phyloP scores from a whole-genome alignment of 1,140 invertebrate genomes.

The Geopemphigus sp. region DNA sequence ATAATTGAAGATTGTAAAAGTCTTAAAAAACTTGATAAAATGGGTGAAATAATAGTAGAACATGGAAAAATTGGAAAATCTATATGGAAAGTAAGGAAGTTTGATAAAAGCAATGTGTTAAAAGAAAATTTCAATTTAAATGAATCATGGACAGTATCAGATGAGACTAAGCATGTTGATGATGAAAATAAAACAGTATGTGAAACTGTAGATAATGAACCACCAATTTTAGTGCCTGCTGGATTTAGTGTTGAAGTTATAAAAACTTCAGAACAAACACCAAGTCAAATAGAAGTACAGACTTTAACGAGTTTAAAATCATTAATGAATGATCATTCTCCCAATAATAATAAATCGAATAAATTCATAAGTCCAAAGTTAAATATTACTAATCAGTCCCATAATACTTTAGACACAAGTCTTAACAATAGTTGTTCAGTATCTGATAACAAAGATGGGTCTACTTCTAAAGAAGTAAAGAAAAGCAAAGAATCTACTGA shows the following conservation, averaged over 20 bases:
- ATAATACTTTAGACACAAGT: not conserved
- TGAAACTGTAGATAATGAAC: constrained; percentile 12
- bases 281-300: not conserved
- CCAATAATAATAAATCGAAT: not conserved
- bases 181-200: not conserved
- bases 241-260: constrained; percentile 37
- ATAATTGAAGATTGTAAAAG: constrained; percentile 14
- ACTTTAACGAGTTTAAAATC: constrained; percentile 20
- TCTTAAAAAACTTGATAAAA: constrained; percentile 30
- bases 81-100: constrained; percentile 40
- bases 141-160: constrained; percentile 42
- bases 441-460: not conserved
- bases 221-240: not conserved
- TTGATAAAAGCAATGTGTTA: constrained; percentile 4
- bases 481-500: not conserved
- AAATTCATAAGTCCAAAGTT: constrained; percentile 14
- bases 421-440: constrained; percentile 1
- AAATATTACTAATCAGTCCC: not conserved
- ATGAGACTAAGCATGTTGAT: not conserved
- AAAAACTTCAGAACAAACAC: not conserved
- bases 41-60: constrained; percentile 44
- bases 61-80: constrained; percentile 48
- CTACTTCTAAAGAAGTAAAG: not conserved
- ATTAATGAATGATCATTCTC: not conserved
- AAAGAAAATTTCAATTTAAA: constrained; percentile 42